Evolutionary conservation across 2,113 vertebrate species (phyloP).

Genomic region (Sander lucioperca): DNA sequence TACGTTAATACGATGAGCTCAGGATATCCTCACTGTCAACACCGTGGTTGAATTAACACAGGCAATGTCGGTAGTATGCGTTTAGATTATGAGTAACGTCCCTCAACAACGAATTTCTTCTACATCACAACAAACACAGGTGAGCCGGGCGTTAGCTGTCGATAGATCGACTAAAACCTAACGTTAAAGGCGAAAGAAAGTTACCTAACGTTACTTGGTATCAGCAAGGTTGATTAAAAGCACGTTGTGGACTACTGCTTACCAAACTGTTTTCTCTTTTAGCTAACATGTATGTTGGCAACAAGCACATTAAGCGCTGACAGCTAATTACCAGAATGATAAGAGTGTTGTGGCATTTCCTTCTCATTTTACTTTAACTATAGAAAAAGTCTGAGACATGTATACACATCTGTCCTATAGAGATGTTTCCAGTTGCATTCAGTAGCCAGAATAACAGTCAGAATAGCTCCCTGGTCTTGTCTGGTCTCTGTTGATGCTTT

Average conservation of each 20-base stretch:
- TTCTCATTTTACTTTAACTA: not conserved
- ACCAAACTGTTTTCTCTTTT: not conserved
- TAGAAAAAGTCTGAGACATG: not conserved
- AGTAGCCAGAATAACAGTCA: not conserved
- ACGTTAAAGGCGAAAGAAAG: not conserved
- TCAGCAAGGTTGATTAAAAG: not conserved
- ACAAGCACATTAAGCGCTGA: not conserved
- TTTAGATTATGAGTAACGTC: conserved; percentile 66
- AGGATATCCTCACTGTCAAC: conserved; percentile 55
- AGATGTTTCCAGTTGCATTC: conserved; percentile 8
- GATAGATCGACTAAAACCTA: not conserved
- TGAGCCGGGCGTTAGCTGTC: conserved; percentile 64
- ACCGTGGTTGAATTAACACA: conserved; percentile 59
- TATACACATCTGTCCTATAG: not conserved
- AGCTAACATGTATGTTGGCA: too few species aligned
- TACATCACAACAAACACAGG: conserved; percentile 61
- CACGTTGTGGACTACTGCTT: not conserved
- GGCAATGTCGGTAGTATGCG: conserved; percentile 49
- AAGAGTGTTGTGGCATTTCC: not conserved
- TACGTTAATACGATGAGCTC: conserved; percentile 68
- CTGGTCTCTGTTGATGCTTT: too few species aligned
- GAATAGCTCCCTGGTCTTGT: not conserved
- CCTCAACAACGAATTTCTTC: conserved; percentile 39
- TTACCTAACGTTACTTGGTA: not conserved
- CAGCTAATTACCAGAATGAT: not conserved